These are phyloP conservation scores for Drosophila kambysellisi DNA, from an alignment of 2,888 invertebrate genomes.

Conservation along the genomic window DNA sequence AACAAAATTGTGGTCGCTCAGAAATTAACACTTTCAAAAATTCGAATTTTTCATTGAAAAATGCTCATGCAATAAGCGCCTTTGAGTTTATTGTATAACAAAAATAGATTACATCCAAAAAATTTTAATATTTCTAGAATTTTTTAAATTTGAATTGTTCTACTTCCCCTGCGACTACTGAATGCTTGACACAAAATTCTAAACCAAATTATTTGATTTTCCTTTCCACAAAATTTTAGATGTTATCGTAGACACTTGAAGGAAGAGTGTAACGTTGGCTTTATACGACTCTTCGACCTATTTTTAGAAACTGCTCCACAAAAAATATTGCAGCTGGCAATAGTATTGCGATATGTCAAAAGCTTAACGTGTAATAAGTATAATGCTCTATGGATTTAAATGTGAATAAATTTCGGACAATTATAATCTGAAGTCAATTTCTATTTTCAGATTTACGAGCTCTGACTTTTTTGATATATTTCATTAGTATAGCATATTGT, in stretches of 20 bases:
- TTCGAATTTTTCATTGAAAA: not conserved
- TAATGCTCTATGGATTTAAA: not conserved
- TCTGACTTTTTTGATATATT: constrained; percentile 54
- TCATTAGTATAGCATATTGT: constrained; percentile 59
- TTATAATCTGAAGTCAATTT: not conserved
- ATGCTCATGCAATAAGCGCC: not conserved
- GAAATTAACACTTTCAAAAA: not conserved
- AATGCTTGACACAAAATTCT: not conserved
- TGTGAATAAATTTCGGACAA: not conserved
- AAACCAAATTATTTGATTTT: not conserved
- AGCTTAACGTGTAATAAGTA: constrained; percentile 53
- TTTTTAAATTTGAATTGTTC: not conserved
- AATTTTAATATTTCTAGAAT: not conserved
- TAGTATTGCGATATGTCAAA: constrained; percentile 42
- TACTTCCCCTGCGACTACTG: not conserved
- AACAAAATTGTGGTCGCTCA: not conserved
- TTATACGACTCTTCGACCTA: constrained; percentile 61
- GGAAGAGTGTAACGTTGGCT: constrained; percentile 70
- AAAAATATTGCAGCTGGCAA: constrained; percentile 60
- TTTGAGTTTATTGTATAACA: not conserved
- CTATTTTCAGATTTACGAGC: constrained; percentile 50
- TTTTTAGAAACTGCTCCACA: constrained; percentile 65
- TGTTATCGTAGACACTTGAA: constrained; percentile 50
- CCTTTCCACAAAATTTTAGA: constrained; percentile 24
- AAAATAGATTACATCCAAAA: not conserved